Conservation (phyloP, 2,888 invertebrate species). For the Caenorhabditis panamensis region DNA sequence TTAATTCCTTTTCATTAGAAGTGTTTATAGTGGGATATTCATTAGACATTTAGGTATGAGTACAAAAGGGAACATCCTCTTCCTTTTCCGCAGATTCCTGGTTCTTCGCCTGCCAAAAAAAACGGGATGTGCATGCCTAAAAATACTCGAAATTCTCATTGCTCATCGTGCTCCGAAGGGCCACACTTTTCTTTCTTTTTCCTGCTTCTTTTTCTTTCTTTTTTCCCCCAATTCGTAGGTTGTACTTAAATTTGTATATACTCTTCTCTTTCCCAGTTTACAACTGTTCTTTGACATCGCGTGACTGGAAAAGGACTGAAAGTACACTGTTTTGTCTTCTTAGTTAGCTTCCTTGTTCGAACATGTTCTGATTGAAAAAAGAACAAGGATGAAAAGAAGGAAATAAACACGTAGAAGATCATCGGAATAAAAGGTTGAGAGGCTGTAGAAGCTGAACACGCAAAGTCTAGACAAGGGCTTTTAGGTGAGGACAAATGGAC, state of each 20-base stretch:
- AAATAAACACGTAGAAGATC: constrained; percentile 4
- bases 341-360: too few species aligned
- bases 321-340: too few species aligned
- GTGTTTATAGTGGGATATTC: not conserved
- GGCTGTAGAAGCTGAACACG: too few species aligned
- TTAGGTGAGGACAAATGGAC: too few species aligned
- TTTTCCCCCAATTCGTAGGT: not conserved
- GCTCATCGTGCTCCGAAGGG: not conserved
- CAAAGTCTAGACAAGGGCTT: too few species aligned
- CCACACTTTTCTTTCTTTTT: not conserved
- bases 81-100: constrained; percentile 29
- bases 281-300: too few species aligned
- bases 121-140: not conserved
- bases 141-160: constrained; percentile 34
- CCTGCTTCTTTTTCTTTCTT: constrained; percentile 1
- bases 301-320: too few species aligned
- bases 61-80: constrained; percentile 16
- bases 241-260: not conserved
- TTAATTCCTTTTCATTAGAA: not conserved
- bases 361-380: not conserved
- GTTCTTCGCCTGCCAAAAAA: constrained; percentile 15
- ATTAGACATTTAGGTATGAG: not conserved
- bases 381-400: constrained; percentile 14
- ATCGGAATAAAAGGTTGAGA: too few species aligned
- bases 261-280: too few species aligned